Base-by-base conservation (phyloP, 2,888 invertebrate genomes). In the Crioceris asparagi region DNA sequence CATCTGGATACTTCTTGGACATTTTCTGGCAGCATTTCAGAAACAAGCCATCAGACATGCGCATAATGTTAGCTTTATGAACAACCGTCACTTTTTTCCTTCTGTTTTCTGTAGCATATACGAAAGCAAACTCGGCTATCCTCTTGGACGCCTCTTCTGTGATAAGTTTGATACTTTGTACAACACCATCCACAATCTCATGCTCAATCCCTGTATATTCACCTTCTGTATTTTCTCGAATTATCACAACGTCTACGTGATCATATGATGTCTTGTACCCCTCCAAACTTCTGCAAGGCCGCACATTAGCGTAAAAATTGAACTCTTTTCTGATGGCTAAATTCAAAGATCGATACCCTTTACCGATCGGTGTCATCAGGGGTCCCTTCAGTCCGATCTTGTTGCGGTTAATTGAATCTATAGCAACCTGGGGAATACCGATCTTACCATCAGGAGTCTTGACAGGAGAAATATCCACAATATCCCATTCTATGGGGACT, bases 171-270 rank as follows among this genome's bases (percentile, higher is more conserved):
- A 98, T 98, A 65, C 93, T 94, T 70, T 99, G 98, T 35, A 98
- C 97, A 43, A 99, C 97, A 14, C 98, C 98, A 60, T 93, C 90
- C 7, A 97, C 94, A 59, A 98, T 97, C 72, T 93, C 92, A 65
- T 99, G 98, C 68, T 99, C 98, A 59, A 99, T 99, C 49, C 98
- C 97, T 1, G 96, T 97, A 69, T 98, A 98, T 71, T 99, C 98
- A 46, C 98, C 98, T 69, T 98, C 98, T 0, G 98, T 99, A 70
- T 98, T 98, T 70, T 98, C 98, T 57, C 98, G 76, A 56, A 99
- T 97, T 2, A 98, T 99, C 0, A 99, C 91, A 38, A 99, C 88
- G 68, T 98, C 88, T 11, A 98, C 98, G 62, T 96, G 82, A 61
- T 96, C 90, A 68, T 98, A 99, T 4, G 94, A 72, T 0, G 98